These are phyloP conservation scores for Melanotus villosus DNA, from an alignment of 2,888 invertebrate genomes.

Conservation along the genomic window DNA sequence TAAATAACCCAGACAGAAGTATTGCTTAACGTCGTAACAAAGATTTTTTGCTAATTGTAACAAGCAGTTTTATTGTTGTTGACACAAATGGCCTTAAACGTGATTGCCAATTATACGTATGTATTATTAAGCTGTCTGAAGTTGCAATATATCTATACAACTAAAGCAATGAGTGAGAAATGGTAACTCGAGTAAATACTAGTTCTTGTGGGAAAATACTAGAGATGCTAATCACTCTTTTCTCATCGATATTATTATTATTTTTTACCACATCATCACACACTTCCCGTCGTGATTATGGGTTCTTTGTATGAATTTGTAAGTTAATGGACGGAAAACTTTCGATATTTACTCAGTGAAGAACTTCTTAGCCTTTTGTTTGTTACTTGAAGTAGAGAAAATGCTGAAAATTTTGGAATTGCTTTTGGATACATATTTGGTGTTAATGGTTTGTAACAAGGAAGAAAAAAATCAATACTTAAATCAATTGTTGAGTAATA, in stretches of 20 bases:
- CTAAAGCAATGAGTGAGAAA: neutral
- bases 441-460: no score
- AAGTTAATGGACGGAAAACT: no score
- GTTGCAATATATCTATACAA: slow-evolving; percentile 1
- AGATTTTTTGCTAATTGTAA: slow-evolving; percentile 5
- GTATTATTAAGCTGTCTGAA: slow-evolving; percentile 20
- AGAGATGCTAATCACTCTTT: slow-evolving; percentile 12
- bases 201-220: slow-evolving; percentile 17
- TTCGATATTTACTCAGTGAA: no score
- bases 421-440: no score
- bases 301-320: no score
- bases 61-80: slow-evolving; percentile 10
- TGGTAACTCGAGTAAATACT: slow-evolving; percentile 9
- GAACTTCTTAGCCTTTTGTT: no score
- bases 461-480: no score
- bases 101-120: slow-evolving; percentile 17
- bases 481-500: no score
- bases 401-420: no score
- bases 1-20: no score
- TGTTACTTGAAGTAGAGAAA: no score
- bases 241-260: slow-evolving; percentile 7
- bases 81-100: slow-evolving; percentile 26
- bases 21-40: no score
- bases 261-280: neutral
- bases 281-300: neutral